Evolutionary conservation across 2,888 invertebrate genomes (phyloP).

Genomic region (Cynaeus angustus): DNA sequence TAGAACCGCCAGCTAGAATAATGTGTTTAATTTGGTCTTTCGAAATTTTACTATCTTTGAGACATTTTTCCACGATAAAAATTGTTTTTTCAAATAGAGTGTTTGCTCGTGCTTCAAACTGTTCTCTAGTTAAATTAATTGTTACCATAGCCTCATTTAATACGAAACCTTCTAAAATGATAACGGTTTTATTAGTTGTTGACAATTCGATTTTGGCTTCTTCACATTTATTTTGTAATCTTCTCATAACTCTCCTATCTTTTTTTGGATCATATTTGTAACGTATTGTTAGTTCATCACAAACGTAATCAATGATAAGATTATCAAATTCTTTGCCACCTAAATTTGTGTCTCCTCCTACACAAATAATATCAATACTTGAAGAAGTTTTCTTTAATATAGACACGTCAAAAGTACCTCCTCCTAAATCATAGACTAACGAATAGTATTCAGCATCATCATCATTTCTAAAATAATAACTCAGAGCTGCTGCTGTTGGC

Average conservation of each 20-base stretch:
- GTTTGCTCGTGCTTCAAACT: slow-evolving; percentile 56
- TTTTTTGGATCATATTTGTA: background rate
- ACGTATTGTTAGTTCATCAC: background rate
- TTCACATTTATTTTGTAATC: slow-evolving; percentile 53
- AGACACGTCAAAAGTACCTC: background rate
- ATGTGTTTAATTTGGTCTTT: slow-evolving; percentile 57
- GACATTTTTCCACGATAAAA: slow-evolving; percentile 52
- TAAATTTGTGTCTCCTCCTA: background rate
- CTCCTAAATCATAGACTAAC: background rate
- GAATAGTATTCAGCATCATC: background rate
- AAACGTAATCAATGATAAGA: background rate
- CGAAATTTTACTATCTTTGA: slow-evolving; percentile 50
- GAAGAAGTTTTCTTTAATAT: background rate
- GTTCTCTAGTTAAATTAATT: slow-evolving; percentile 46
- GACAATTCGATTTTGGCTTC: slow-evolving; percentile 52
- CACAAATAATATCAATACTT: background rate
- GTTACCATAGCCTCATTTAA: background rate
- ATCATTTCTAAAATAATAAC: background rate
- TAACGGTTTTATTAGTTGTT: slow-evolving; percentile 20
- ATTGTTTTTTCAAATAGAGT: slow-evolving; percentile 54
- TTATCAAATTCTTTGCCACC: background rate
- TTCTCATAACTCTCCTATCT: background rate
- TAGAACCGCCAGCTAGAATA: slow-evolving; percentile 59
- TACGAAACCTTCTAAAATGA: slow-evolving; percentile 29
- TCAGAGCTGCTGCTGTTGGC: background rate